Evolutionary conservation across 1,140 invertebrate genomes (phyloP).

Genomic region (Oryctes rhinoceros): DNA sequence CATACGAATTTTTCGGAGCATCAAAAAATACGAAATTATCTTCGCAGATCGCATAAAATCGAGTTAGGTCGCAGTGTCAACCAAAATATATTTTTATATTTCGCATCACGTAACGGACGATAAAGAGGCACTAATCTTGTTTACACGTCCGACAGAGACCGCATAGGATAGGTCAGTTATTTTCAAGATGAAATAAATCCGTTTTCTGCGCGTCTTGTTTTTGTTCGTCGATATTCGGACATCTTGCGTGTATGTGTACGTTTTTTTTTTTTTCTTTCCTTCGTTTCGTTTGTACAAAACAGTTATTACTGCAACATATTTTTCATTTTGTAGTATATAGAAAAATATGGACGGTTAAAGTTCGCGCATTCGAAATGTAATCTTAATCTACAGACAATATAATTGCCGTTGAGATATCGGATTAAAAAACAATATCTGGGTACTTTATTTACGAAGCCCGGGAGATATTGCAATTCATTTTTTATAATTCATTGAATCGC

Average conservation of each 20-base stretch:
- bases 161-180: slow-evolving; percentile 26
- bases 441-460: too few species aligned
- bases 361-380: background rate
- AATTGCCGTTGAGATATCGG: background rate
- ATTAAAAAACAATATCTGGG: background rate
- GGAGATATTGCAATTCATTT: slow-evolving; percentile 3
- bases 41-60: slow-evolving; percentile 3
- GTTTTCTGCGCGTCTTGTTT: background rate
- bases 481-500: slow-evolving; percentile 5
- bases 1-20: background rate
- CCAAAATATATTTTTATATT: slow-evolving; percentile 2
- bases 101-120: slow-evolving; percentile 20
- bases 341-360: background rate
- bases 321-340: background rate
- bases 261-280: background rate
- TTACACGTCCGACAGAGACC: background rate
- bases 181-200: background rate
- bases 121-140: slow-evolving; percentile 20
- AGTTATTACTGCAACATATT: slow-evolving; percentile 7
- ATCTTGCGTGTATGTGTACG: background rate
- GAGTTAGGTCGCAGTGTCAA: background rate
- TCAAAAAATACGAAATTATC: background rate
- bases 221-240: too few species aligned
- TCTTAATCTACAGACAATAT: background rate
- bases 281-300: background rate